Evolutionary conservation across 2,797 vertebrate species (phyloP).

Genomic region (Danio choprae): DNA sequence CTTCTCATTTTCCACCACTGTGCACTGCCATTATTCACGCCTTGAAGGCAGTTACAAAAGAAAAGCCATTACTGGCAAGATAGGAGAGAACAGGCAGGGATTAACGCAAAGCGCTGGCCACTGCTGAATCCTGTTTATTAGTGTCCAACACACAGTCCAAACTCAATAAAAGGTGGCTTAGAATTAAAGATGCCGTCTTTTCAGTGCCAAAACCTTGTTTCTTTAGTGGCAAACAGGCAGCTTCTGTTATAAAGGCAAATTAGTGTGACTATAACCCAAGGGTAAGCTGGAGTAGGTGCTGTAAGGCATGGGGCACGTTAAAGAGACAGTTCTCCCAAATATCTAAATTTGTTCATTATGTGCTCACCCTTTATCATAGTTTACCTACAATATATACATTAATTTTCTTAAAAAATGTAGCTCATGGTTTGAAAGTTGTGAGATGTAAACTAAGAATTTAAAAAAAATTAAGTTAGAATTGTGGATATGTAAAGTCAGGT

Average conservation of each 20-base stretch:
- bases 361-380: no score
- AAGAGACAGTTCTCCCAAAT: not conserved
- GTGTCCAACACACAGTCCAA: slow-evolving; percentile 49
- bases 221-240: slow-evolving; percentile 37
- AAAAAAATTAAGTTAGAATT: no score
- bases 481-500: no score
- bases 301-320: not conserved
- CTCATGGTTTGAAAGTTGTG: no score
- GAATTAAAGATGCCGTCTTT: slow-evolving; percentile 47
- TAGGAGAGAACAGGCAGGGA: slow-evolving; percentile 44
- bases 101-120: slow-evolving; percentile 49
- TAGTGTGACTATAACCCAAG: slow-evolving; percentile 41
- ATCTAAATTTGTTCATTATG: no score
- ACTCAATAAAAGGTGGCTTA: slow-evolving; percentile 53
- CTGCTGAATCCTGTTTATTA: slow-evolving; percentile 60
- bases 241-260: slow-evolving; percentile 48
- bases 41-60: slow-evolving; percentile 58
- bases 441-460: no score
- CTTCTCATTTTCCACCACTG: slow-evolving; percentile 49
- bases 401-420: no score
- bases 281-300: slow-evolving; percentile 6
- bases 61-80: slow-evolving; percentile 51
- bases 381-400: no score
- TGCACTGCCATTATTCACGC: slow-evolving; percentile 51
- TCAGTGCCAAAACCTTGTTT: slow-evolving; percentile 21